A percentile compares a stretch with the other conserved stretches of the same genome.
These are phyloP conservation scores for Anguilla japonica DNA, from an alignment of 2,113 vertebrate genomes.

Conservation along the genomic window DNA sequence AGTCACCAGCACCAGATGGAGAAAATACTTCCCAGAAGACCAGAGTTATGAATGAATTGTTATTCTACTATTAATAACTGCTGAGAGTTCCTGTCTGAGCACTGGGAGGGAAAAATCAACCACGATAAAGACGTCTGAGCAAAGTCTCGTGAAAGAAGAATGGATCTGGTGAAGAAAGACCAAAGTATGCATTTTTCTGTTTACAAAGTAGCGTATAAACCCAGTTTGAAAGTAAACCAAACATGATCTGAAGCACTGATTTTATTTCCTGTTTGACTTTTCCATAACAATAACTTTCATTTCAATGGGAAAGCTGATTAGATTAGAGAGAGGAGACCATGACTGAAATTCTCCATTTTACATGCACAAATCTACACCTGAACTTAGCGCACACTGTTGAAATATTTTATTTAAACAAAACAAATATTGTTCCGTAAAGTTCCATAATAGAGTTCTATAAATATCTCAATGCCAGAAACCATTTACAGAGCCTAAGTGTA, in stretches of 20 bases:
- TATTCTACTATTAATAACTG: conserved; percentile 40
- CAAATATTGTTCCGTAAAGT: neutral
- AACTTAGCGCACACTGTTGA: neutral
- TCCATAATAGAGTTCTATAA: neutral
- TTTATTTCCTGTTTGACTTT: neutral
- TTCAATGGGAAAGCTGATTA: neutral
- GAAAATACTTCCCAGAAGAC: conserved; percentile 31
- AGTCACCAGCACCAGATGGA: conserved; percentile 18
- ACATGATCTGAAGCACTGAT: neutral
- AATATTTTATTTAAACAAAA: neutral
- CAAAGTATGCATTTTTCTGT: conserved; percentile 19
- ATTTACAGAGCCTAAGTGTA: neutral
- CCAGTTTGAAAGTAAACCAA: conserved; percentile 53
- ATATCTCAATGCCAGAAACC: neutral
- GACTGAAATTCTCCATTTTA: neutral
- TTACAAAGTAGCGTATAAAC: conserved; percentile 27
- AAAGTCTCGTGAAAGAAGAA: conserved; percentile 44
- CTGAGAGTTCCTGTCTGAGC: neutral
- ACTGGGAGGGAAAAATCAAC: neutral
- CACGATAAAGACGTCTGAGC: conserved; percentile 22
- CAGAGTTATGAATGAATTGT: conserved; percentile 37
- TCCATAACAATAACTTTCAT: neutral
- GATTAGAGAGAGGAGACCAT: neutral
- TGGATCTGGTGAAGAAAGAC: conserved; percentile 41
- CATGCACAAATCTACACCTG: neutral